phyloP scores from a whole-genome alignment of 2,113 vertebrate genomes.

The Agelaius tricolor region DNA sequence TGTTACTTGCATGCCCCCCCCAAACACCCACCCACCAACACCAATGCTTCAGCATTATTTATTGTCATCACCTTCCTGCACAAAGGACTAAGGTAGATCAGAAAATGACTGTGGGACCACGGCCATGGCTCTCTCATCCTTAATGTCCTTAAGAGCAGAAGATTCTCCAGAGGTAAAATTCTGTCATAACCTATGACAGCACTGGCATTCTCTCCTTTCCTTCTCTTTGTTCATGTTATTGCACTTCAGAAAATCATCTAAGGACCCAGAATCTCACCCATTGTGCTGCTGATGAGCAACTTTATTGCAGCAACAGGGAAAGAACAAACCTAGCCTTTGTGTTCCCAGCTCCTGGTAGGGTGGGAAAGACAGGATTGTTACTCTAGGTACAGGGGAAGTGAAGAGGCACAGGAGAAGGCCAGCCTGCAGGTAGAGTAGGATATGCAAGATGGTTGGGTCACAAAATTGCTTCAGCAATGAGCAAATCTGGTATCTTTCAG shows the following conservation, averaged over 20 bases:
- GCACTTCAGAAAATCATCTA: not conserved
- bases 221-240: not conserved
- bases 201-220: not conserved
- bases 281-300: not conserved
- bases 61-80: not conserved
- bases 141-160: not conserved
- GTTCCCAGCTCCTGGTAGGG: accelerated
- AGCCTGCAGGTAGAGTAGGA: not conserved
- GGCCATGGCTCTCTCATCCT: not conserved
- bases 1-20: not conserved
- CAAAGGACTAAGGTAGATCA: not conserved
- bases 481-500: not conserved
- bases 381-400: not conserved
- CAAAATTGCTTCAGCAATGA: not conserved
- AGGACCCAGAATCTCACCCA: not conserved
- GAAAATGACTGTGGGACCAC: not conserved
- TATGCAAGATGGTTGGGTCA: not conserved
- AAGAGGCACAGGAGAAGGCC: not conserved
- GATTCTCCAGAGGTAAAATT: not conserved
- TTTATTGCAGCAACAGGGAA: not conserved
- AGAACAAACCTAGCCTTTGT: not conserved
- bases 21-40: not conserved
- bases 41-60: not conserved
- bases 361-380: not conserved
- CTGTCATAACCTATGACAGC: not conserved